Base-by-base conservation (phyloP, 2,888 invertebrate species). In the Helleia helle region DNA sequence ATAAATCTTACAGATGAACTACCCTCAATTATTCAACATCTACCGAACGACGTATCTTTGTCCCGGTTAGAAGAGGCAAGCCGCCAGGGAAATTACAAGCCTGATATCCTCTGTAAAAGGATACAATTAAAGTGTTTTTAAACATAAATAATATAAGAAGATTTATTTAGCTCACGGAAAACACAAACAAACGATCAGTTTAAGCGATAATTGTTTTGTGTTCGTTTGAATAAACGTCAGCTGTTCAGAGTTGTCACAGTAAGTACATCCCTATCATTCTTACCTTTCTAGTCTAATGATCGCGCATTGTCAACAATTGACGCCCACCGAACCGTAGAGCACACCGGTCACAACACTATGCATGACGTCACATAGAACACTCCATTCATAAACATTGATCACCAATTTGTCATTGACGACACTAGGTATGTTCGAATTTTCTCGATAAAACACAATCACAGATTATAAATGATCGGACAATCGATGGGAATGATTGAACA, bases 351-450 rank as follows among this genome's bases (percentile, higher is more conserved):
- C 79, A 79, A 70, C 81, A 81, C 83, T 80, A 77, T 57, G 60
- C 81, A 80, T 83, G 75, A 80, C 79, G 79, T 81, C 81, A 84
- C 80, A 73, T 73, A 74, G 74, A 71, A 70, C 56, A 59, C 62
- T 75, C 71, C 79, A 80, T 80, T 80, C 81, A 80, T 72, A 68
- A 74, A 74, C 65, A 65, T 66, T 67, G 62, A 67, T 49, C 62
- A 65, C 65, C 58, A 54, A 56, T 52, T 50, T 50, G 48, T 48
- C 52, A 52, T 47, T 47, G 41, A 52, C 52, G 52, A 46, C 56
- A 60, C 54, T 55, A 47, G 46, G 38, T 22, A 22, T 34, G 18
- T 17, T 34, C 42, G 34, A 40, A 41, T 36, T 40, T 36, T 47
- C 41, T 44, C 44, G 46, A 43, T 51, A 41, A 48, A 50, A 43